phyloP scores from a whole-genome alignment of 2,888 invertebrate genomes.

The Vannuccia rotundouncinata region DNA sequence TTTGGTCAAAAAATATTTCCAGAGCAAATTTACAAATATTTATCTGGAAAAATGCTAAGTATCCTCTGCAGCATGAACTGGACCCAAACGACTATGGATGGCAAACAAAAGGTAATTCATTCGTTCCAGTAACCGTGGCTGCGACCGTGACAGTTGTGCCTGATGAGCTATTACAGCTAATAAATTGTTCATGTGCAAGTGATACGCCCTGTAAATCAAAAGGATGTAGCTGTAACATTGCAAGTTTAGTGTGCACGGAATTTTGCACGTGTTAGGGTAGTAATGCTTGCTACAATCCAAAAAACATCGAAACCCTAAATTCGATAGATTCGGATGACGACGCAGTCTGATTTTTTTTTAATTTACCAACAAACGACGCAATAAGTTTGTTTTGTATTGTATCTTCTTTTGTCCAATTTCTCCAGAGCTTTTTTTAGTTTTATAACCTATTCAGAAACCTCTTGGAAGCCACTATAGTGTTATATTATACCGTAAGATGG shows the following conservation, averaged over 20 bases:
- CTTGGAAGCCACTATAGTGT: neutral
- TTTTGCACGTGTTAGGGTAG: neutral
- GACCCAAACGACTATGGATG: neutral
- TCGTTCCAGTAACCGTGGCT: neutral
- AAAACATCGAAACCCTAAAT: neutral
- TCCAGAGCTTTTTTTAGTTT: neutral
- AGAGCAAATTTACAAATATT: neutral
- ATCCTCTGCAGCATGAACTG: neutral
- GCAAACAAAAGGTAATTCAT: neutral
- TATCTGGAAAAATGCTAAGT: neutral
- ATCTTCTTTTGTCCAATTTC: neutral
- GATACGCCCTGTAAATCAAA: slow-evolving; percentile 2
- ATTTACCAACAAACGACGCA: neutral
- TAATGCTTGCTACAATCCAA: neutral
- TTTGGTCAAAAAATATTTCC: neutral
- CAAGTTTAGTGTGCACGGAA: neutral
- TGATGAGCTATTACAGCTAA: neutral
- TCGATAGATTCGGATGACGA: neutral
- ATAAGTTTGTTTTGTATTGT: neutral
- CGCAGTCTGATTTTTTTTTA: neutral
- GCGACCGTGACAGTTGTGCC: neutral
- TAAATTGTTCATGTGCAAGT: neutral
- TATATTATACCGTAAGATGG: neutral
- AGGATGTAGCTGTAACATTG: neutral
- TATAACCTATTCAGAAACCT: neutral